Evolutionary conservation across 2,888 invertebrate species (phyloP), one percentile per base, ranked within the genome.

Genomic region (Hedychridium roseum): DNA sequence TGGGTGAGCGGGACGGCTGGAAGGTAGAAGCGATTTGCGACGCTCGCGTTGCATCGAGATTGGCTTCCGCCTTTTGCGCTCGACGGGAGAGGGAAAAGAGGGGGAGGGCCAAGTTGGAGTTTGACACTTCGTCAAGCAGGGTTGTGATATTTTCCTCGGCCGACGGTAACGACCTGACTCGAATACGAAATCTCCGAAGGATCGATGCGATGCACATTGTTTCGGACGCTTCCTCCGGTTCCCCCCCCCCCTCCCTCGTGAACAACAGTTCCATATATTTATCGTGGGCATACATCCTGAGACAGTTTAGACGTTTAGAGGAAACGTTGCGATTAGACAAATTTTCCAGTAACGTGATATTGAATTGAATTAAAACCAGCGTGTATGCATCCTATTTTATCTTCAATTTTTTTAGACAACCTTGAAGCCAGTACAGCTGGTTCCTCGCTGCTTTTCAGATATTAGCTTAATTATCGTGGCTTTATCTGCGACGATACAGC

Each of bases 301-400:
- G n/a, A n/a, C n/a, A n/a, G n/a, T n/a, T n/a, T n/a, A n/a, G n/a
- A n/a, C n/a, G n/a, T n/a, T n/a, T n/a, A n/a, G n/a, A n/a, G n/a
- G n/a, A n/a, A n/a, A n/a, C n/a, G n/a, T n/a, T n/a, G n/a, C n/a
- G n/a, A n/a, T n/a, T n/a, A n/a, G n/a, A n/a, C n/a, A n/a, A n/a
- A n/a, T n/a, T n/a, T 65, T 58, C 56, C 62, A 66, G 66, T 69
- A 64, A 57, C 57, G 47, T 60, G 55, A 62, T 60, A 69, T 66
- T 62, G 64, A 65, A 64, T 68, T 52, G 56, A 50, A 62, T 48
- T 55, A 63, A 57, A 53, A 54, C 55, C 39, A 41, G 42, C 48
- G 40, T 44, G 50, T n/a, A n/a, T n/a, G n/a, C n/a, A n/a, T n/a
- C n/a, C n/a, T n/a, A n/a, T n/a, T n/a, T n/a, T n/a, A n/a, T n/a